These are phyloP conservation scores for Hypomesus transpacificus DNA, from an alignment of 2,113 vertebrate genomes.

Conservation along the genomic window DNA sequence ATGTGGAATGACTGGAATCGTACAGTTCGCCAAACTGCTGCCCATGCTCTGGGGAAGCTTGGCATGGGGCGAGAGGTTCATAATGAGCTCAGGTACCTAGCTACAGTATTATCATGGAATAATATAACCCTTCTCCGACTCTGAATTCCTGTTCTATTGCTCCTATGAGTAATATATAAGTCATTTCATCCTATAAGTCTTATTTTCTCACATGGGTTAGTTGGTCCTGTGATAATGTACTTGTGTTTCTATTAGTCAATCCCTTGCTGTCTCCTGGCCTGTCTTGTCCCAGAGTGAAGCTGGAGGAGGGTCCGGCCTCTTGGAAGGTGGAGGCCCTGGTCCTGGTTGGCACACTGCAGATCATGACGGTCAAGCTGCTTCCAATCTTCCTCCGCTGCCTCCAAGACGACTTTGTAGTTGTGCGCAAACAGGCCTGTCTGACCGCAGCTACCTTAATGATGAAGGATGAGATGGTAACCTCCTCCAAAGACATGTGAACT, in stretches of 20 bases:
- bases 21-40: slow-evolving; percentile 66
- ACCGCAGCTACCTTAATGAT: slow-evolving; percentile 68
- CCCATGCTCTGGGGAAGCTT: slow-evolving; percentile 64
- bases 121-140: too few species aligned
- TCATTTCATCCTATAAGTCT: background rate
- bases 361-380: slow-evolving; percentile 74
- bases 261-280: slow-evolving; percentile 11
- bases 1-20: slow-evolving; percentile 76
- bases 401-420: slow-evolving; percentile 64
- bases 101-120: too few species aligned
- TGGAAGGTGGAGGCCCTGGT: slow-evolving; percentile 65
- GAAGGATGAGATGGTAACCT: slow-evolving; percentile 62
- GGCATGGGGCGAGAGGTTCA: slow-evolving; percentile 68
- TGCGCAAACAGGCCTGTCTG: slow-evolving; percentile 70
- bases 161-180: background rate
- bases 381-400: slow-evolving; percentile 72
- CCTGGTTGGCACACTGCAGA: slow-evolving; percentile 62
- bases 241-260: background rate
- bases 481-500: background rate
- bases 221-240: too few species aligned
- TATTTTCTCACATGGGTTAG: background rate
- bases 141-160: too few species aligned
- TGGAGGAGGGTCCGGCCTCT: slow-evolving; percentile 57
- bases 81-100: slow-evolving; percentile 64
- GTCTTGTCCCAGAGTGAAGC: slow-evolving; percentile 55